Evolutionary conservation across 2,797 vertebrate species (phyloP).

Genomic region (Coregonus sp.): DNA sequence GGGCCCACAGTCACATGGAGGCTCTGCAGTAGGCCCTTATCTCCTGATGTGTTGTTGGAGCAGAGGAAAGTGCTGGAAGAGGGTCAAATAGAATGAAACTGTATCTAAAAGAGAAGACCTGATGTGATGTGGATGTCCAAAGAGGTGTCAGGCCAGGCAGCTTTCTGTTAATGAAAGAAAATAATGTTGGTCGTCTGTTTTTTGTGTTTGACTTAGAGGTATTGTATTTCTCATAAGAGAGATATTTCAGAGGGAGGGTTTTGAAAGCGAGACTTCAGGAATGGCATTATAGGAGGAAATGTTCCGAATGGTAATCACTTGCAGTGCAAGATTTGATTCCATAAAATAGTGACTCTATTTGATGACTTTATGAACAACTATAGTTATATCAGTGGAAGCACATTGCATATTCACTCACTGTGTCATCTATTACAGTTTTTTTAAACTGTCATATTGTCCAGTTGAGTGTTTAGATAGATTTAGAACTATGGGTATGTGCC

Average conservation of each 20-base stretch:
- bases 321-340: not conserved
- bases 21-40: constrained; percentile 14
- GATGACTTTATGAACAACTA: not conserved
- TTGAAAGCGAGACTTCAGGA: not conserved
- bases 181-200: not conserved
- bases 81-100: not conserved
- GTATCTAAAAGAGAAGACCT: constrained; percentile 27
- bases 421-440: not conserved
- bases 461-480: not conserved
- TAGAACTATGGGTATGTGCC: not conserved
- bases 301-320: not conserved
- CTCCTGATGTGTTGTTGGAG: constrained; percentile 7
- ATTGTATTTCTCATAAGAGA: not conserved
- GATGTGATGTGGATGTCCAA: constrained; percentile 26
- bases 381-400: not conserved
- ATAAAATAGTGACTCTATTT: not conserved
- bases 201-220: not conserved
- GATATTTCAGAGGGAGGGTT: not conserved
- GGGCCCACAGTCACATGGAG: constrained; percentile 34
- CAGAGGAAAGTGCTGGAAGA: constrained; percentile 30
- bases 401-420: not conserved
- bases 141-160: not conserved
- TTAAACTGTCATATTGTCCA: not conserved
- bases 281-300: not conserved
- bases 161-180: not conserved